Evolutionary conservation across 1,140 invertebrate species (phyloP), one percentile per base, ranked within the genome.

Genomic region (Brachionus koreanus): DNA sequence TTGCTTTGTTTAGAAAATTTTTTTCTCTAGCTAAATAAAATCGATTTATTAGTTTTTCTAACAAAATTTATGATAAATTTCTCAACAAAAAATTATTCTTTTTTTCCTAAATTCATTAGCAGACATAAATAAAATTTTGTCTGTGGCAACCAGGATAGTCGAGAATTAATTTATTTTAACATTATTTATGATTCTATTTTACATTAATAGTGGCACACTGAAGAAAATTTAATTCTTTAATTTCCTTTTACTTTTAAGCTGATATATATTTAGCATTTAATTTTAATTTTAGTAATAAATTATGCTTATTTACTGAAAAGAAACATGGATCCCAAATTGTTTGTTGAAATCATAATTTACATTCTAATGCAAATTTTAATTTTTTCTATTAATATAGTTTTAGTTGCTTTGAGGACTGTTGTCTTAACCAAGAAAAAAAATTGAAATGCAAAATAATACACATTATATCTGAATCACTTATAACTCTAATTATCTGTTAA

Each of bases 111-210:
- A 35, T n/a, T 35, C 13, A 67, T 67, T 35, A 29, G 29, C 12
- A 49, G 16, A 49, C 43, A n/a, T 49, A n/a, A 49, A 16, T n/a
- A 49, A 13, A 3, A 49, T 16, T 49, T 16, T 5, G 6, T 57
- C 49, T 57, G 4, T 7, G 49, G 16, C 16, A 57, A 57, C 16
- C 0, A 19, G 7, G 9, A 16, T 57, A 3, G 19, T 37, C 7
- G 16, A 16, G 7, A n/a, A 39, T 39, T 13, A 9, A 39, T 16
- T 23, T 39, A 16, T 16, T 4, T 69, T 39, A 37, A 16, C 65
- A 69, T 69, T 69, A 42, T 69, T 69, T 69, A 69, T 69, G 65
- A 33, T 65, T n/a, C n/a, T 65, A 35, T 23, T 33, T 33, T 65
- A n/a, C 63, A 65, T 33, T 33, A 33, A 13, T 29, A 33, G 16